These are phyloP conservation scores for Labeo calbasu DNA, from an alignment of 2,797 vertebrate species.

Conservation along the genomic window DNA sequence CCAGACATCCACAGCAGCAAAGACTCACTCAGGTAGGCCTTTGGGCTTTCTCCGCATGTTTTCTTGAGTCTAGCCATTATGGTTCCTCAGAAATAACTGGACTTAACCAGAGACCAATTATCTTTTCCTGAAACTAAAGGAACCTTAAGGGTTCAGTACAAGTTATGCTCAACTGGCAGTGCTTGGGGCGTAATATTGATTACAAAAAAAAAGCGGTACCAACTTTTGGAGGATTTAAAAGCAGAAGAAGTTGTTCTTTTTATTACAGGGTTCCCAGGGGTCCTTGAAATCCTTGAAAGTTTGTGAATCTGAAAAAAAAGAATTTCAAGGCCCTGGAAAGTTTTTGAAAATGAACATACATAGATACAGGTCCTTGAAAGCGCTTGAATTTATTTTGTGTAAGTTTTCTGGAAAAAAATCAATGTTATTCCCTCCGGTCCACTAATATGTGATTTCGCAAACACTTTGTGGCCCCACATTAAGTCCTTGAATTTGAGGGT, in stretches of 20 bases:
- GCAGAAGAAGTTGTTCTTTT: neutral
- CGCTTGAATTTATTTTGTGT: too few relatives aligned
- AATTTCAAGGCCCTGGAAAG: too few relatives aligned
- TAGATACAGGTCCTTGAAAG: too few relatives aligned
- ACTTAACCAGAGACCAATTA: slow-evolving; percentile 21
- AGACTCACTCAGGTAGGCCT: slow-evolving; percentile 81
- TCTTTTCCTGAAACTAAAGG: slow-evolving; percentile 13
- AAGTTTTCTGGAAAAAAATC: too few relatives aligned
- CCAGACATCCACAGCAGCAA: slow-evolving; percentile 71
- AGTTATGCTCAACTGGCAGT: neutral
- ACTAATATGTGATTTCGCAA: too few relatives aligned
- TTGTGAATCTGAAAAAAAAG: too few relatives aligned
- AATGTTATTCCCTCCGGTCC: too few relatives aligned
- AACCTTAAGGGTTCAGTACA: neutral
- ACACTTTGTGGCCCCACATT: too few relatives aligned
- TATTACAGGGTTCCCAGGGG: too few relatives aligned
- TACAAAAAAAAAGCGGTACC: neutral
- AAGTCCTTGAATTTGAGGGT: too few relatives aligned
- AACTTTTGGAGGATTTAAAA: neutral
- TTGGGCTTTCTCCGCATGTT: neutral
- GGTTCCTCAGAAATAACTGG: slow-evolving; percentile 8
- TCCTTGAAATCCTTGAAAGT: too few relatives aligned
- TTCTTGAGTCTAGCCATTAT: neutral
- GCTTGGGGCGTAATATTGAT: neutral
- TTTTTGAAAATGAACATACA: too few relatives aligned